Conservation (phyloP, 2,113 vertebrate genomes). For the Delphinapterus leucas region DNA sequence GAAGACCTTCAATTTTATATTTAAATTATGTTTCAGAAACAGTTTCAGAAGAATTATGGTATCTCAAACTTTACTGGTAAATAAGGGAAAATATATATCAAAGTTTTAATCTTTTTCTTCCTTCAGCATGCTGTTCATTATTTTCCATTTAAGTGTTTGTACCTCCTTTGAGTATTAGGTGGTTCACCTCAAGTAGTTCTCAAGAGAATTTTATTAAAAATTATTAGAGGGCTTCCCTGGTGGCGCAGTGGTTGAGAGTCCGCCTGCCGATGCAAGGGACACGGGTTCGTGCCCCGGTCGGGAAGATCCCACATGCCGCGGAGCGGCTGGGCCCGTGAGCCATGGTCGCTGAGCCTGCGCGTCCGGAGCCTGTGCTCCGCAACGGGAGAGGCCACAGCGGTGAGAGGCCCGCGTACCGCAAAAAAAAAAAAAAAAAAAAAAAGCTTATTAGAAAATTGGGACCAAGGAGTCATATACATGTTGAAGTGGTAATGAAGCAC, state of each 20-base stretch:
- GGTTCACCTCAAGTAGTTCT: not conserved
- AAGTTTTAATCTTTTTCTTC: not conserved
- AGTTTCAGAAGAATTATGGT: not conserved
- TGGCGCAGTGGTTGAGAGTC: too few relatives aligned
- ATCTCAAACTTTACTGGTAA: not conserved
- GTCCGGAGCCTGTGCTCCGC: too few relatives aligned
- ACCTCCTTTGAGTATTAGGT: not conserved
- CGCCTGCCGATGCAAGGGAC: too few relatives aligned
- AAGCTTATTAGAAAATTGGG: not conserved
- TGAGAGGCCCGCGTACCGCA: too few relatives aligned
- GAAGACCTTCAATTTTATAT: not conserved
- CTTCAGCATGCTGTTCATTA: not conserved
- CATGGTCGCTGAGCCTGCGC: too few relatives aligned
- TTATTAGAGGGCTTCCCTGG: not conserved
- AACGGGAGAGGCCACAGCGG: too few relatives aligned
- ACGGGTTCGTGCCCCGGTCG: too few relatives aligned
- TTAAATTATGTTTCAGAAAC: conserved; percentile 12
- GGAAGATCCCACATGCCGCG: too few relatives aligned
- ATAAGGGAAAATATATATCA: not conserved
- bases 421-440: too few relatives aligned
- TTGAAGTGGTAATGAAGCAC: not conserved
- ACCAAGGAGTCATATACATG: not conserved
- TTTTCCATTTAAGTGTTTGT: not conserved
- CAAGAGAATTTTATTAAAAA: not conserved
- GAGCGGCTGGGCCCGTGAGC: too few relatives aligned